phyloP scores from a whole-genome alignment of 2,797 vertebrate species.

The Lacerta viridis region DNA sequence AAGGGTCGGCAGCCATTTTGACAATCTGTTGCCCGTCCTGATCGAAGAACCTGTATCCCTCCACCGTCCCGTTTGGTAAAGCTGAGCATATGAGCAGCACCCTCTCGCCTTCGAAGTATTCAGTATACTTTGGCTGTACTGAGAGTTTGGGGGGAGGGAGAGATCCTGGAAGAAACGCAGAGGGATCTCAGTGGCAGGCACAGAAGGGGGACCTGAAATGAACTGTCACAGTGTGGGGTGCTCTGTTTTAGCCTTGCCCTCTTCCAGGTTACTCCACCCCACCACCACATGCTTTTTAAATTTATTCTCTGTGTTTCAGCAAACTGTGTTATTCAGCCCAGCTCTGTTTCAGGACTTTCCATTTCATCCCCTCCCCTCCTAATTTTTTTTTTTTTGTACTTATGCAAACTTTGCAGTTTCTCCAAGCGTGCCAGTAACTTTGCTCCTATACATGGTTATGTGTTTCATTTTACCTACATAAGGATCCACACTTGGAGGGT shows the following conservation, averaged over 20 bases:
- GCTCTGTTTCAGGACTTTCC: too few species aligned
- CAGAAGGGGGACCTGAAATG: background rate
- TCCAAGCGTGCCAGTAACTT: too few species aligned
- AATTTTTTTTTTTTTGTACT: too few species aligned
- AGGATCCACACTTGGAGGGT: too few species aligned
- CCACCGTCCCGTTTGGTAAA: background rate
- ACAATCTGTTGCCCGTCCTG: background rate
- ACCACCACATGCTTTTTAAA: too few species aligned
- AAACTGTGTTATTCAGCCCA: too few species aligned
- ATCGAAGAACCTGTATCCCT: slow-evolving; percentile 3
- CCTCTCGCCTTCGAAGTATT: slow-evolving; percentile 26
- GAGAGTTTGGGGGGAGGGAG: background rate
- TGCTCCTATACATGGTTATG: too few species aligned
- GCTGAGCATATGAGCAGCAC: background rate
- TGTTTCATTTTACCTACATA: too few species aligned
- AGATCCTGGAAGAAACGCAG: background rate
- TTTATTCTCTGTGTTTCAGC: too few species aligned
- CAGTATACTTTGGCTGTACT: background rate
- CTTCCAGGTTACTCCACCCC: background rate
- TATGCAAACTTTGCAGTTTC: too few species aligned
- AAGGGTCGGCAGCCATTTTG: rapidly evolving
- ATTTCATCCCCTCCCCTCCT: too few species aligned
- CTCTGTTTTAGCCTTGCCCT: background rate
- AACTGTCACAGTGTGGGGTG: background rate
- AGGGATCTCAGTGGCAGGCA: background rate